Evolutionary conservation across 1,140 invertebrate species (phyloP), one percentile per base, ranked within the genome.

Genomic region (Drosophila tristis): DNA sequence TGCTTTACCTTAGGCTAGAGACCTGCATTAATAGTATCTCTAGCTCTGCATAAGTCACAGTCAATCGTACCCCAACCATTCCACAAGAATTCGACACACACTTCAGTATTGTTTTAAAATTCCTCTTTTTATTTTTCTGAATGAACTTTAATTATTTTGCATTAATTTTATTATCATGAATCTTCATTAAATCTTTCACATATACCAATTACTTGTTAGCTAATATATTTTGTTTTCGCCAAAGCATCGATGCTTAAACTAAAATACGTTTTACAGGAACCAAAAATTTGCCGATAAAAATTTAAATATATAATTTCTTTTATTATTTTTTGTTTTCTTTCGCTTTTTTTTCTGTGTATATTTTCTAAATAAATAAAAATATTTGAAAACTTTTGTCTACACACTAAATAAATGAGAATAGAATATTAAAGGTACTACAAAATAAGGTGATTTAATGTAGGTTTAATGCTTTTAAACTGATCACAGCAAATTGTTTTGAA

Each of bases 351-450:
- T 7, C 48, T 43, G 42, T 62, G 45, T 54, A 45, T 57, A 29
- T 35, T 42, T 59, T 51, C 43, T 49, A 45, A 84, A 84, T 84
- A 84, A 84, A 85, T 84, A 57, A 75, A 68, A 54, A 45, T 54
- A 64, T 48, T 35, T 55, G 62, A 63, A 70, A 59, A 25, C 56
- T 56, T 74, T 56, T 74, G 20, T 58, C 50, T 74, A 74, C 16
- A 74, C 45, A 77, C 81, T 85, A 77, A 86, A 85, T 86, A 86
- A 82, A 85, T 84, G 80, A 85, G 80, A 77, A 77, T 13, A 13
- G 57, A 74, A 44, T 73, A 56, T 51, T 43, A 50, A 50, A 60
- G 48, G 15, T n/a, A 59, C 50, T 73, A 67, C 57, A 73, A 53
- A 70, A 70, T 74, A 59, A 73, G 16, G 64, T 65, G 72, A 65